Evolutionary conservation across 2,113 vertebrate genomes (phyloP).

Genomic region (Gambusia holbrooki): DNA sequence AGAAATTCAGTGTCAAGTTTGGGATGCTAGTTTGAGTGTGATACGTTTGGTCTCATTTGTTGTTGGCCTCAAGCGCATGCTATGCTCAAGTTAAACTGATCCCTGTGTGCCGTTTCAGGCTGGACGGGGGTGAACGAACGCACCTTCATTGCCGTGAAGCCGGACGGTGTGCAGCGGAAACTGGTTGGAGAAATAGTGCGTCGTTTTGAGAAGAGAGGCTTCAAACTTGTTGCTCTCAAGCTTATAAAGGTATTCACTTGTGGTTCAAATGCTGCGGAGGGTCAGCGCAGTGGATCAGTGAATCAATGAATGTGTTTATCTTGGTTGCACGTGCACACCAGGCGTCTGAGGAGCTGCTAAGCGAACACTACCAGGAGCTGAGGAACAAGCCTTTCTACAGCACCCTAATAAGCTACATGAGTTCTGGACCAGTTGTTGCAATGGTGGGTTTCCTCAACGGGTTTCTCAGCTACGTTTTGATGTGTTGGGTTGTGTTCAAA

Average conservation of each 20-base stretch:
- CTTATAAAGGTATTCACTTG: conserved; percentile 81
- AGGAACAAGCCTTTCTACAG: conserved; percentile 85
- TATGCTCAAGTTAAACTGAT: background rate
- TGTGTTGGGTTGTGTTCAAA: background rate
- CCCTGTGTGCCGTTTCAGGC: conserved; percentile 63
- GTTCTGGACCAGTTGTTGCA: conserved; percentile 89
- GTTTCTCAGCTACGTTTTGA: background rate
- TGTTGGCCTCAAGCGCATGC: background rate
- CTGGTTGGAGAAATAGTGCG: conserved; percentile 90
- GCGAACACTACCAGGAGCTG: conserved; percentile 87
- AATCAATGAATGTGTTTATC: background rate
- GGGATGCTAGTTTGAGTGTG: too few species aligned
- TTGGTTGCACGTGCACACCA: conserved; percentile 50
- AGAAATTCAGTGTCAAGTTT: too few species aligned
- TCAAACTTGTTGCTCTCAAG: conserved; percentile 91
- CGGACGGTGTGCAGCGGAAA: conserved; percentile 91
- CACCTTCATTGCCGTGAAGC: conserved; percentile 93
- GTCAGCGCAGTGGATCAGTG: background rate
- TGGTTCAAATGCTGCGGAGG: background rate
- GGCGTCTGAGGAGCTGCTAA: conserved; percentile 88
- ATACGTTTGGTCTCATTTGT: background rate
- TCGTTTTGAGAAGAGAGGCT: conserved; percentile 91
- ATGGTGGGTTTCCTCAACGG: conserved; percentile 84
- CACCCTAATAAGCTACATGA: conserved; percentile 88
- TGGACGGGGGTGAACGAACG: conserved; percentile 82